phyloP scores from a whole-genome alignment of 2,113 vertebrate species.

The Cynopterus brachyotis region DNA sequence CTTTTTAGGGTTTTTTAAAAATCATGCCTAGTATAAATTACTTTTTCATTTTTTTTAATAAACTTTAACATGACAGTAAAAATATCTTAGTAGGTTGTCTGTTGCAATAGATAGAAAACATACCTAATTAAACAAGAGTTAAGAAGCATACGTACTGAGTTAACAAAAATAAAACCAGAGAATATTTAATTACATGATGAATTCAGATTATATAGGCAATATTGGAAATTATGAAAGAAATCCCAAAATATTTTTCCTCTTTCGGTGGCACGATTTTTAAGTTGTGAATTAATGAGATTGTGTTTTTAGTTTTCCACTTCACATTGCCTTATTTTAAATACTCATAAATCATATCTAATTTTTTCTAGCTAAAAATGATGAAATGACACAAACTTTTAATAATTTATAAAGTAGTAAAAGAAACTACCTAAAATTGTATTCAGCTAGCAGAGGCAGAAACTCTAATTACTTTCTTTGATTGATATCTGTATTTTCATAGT shows the following conservation, averaged over 20 bases:
- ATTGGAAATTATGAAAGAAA: slow-evolving; percentile 19
- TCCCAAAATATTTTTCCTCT: slow-evolving; percentile 10
- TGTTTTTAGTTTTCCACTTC: slow-evolving; percentile 4
- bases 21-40: not conserved
- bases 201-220: not conserved
- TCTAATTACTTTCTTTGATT: slow-evolving; percentile 35
- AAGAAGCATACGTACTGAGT: not conserved
- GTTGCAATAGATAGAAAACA: not conserved
- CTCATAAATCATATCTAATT: not conserved
- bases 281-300: slow-evolving; percentile 50
- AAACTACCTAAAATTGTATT: not conserved
- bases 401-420: slow-evolving; percentile 50
- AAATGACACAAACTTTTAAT: slow-evolving; percentile 49
- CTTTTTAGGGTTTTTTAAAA: not conserved
- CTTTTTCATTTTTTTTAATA: not conserved
- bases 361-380: slow-evolving; percentile 50
- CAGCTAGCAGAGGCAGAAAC: slow-evolving; percentile 16
- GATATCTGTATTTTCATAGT: slow-evolving; percentile 24
- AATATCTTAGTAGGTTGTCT: not conserved
- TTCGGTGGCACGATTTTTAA: slow-evolving; percentile 9
- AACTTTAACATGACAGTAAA: not conserved
- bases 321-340: slow-evolving; percentile 45
- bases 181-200: slow-evolving; percentile 31
- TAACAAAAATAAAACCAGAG: slow-evolving; percentile 27
- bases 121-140: not conserved